phyloP scores from a whole-genome alignment of 2,888 invertebrate species.

The Drosophila borborema region DNA sequence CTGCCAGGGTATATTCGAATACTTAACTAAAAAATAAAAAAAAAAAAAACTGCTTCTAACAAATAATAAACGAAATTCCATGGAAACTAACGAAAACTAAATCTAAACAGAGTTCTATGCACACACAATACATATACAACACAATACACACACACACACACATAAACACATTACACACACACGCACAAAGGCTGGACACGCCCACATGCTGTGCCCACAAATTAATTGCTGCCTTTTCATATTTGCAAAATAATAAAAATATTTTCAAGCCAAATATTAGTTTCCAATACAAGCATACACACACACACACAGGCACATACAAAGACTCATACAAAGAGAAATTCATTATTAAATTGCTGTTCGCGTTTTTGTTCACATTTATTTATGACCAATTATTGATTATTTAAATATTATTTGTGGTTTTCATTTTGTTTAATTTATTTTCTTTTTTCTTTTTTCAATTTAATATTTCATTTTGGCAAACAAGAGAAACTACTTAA shows the following conservation, averaged over 20 bases:
- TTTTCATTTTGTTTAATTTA: not conserved
- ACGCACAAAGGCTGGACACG: not conserved
- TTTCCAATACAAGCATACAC: conserved; percentile 4
- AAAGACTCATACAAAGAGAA: not conserved
- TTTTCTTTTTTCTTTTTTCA: conserved; percentile 11
- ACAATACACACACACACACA: conserved; percentile 16
- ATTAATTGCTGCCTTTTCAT: conserved; percentile 51
- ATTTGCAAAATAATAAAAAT: conserved; percentile 36
- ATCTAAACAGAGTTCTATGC: conserved; percentile 20
- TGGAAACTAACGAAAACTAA: conserved; percentile 24
- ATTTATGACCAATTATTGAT: conserved; percentile 43
- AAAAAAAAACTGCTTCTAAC: conserved; percentile 11
- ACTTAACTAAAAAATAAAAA: conserved; percentile 1
- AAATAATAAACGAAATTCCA: conserved; percentile 31
- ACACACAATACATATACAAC: not conserved
- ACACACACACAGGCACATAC: not conserved
- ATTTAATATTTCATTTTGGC: conserved; percentile 22
- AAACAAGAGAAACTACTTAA: conserved; percentile 8
- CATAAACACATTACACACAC: too few relatives aligned
- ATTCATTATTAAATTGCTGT: conserved; percentile 28
- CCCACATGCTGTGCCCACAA: conserved; percentile 28
- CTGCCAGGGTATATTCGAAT: conserved; percentile 28
- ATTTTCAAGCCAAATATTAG: conserved; percentile 36
- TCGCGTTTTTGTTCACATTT: conserved; percentile 24
- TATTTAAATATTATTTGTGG: conserved; percentile 34